phyloP scores from a whole-genome alignment of 2,113 vertebrate genomes.

The Philantomba maxwellii region DNA sequence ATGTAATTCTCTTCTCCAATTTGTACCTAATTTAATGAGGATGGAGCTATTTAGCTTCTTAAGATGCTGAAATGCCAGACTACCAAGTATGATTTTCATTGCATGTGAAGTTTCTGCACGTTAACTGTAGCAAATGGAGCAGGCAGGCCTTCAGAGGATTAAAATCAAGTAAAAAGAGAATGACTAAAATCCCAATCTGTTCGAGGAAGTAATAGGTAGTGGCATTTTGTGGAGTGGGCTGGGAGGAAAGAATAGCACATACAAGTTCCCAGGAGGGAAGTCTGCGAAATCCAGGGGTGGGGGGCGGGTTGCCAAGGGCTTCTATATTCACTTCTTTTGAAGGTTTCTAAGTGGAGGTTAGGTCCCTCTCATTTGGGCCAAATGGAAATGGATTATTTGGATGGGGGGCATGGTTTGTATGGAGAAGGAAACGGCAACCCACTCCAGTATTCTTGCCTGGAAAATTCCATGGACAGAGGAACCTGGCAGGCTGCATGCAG shows the following conservation, averaged over 20 bases:
- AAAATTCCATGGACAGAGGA: background rate
- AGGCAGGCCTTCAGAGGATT: constrained; percentile 32
- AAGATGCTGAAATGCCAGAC: constrained; percentile 16
- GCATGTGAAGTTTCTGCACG: constrained; percentile 31
- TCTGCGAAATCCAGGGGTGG: background rate
- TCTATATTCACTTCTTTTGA: background rate
- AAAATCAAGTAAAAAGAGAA: constrained; percentile 38
- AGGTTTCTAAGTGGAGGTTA: background rate
- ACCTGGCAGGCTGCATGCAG: background rate
- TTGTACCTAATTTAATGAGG: constrained; percentile 56
- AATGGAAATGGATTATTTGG: background rate
- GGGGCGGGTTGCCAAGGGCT: background rate
- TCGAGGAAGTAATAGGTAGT: background rate
- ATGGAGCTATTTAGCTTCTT: constrained; percentile 29
- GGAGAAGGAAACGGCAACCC: background rate
- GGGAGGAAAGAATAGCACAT: background rate
- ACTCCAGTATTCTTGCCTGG: background rate
- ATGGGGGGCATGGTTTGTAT: background rate
- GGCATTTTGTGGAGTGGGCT: background rate
- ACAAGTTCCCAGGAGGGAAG: background rate
- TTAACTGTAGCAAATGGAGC: constrained; percentile 22
- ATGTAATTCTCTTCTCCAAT: constrained; percentile 50
- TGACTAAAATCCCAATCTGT: constrained; percentile 28
- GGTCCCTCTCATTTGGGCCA: background rate
- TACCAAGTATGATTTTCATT: constrained; percentile 14